Conservation (phyloP, 2,797 vertebrate species). For the Pipistrellus nathusii region DNA sequence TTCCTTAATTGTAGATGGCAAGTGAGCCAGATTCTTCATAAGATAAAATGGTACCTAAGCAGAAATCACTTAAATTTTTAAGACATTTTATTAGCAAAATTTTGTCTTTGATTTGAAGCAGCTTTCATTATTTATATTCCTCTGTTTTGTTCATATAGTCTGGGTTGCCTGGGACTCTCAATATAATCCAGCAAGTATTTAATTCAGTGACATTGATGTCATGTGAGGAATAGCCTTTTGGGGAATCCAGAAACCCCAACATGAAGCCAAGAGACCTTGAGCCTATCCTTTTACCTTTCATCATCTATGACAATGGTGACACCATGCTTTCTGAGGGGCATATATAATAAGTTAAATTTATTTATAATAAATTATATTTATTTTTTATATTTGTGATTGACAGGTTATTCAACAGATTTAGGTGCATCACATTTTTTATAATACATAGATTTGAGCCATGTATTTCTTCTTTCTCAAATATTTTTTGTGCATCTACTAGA, state of each 20-base stretch:
- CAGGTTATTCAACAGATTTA: background rate
- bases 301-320: background rate
- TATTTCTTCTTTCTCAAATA: constrained; percentile 37
- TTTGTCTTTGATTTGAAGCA: constrained; percentile 3
- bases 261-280: background rate
- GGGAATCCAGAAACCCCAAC: background rate
- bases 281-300: background rate
- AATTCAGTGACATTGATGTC: background rate
- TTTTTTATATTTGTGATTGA: constrained; percentile 7
- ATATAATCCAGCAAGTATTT: background rate
- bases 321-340: background rate
- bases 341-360: background rate
- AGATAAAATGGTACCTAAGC: background rate
- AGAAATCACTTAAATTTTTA: constrained; percentile 33
- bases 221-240: background rate
- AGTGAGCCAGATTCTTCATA: background rate
- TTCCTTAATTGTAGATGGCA: background rate
- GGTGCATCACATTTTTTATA: background rate
- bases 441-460: background rate
- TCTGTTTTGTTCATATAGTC: background rate
- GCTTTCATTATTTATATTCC: background rate
- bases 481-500: background rate
- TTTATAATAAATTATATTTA: background rate
- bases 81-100: background rate
- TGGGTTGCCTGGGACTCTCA: background rate